These are phyloP conservation scores for Dysmachus trigonus DNA, from an alignment of 2,888 invertebrate species.

Conservation along the genomic window DNA sequence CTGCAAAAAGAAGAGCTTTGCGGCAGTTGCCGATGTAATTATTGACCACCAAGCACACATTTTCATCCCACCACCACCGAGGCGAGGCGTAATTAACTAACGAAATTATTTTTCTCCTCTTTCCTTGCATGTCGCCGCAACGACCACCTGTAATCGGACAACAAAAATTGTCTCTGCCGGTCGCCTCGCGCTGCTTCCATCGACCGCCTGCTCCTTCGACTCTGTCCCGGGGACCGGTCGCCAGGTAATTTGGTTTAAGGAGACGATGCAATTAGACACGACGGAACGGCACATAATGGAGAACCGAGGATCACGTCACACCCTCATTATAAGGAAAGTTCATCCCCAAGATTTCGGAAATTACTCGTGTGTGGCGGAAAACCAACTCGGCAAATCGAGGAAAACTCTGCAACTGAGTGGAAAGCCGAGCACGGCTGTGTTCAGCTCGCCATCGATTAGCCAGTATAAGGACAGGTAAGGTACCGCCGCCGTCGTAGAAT, in stretches of 20 bases:
- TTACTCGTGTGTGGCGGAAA: conserved; percentile 76
- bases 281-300: conserved; percentile 75
- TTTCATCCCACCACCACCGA: neutral
- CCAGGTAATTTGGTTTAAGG: conserved; percentile 75
- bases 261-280: conserved; percentile 74
- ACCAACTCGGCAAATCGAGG: conserved; percentile 72
- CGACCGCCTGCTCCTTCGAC: neutral
- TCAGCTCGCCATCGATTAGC: conserved; percentile 71
- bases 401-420: conserved; percentile 75
- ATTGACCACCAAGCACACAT: neutral
- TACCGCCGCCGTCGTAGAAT: neutral
- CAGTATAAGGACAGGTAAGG: conserved; percentile 66
- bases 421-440: conserved; percentile 72
- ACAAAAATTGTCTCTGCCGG: conserved; percentile 6
- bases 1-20: neutral
- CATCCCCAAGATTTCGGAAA: conserved; percentile 75
- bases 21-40: conserved; percentile 15
- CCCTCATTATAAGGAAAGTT: conserved; percentile 74
- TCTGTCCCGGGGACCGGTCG: neutral
- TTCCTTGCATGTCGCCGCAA: neutral
- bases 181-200: neutral
- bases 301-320: conserved; percentile 73
- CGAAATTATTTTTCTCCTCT: conserved; percentile 26
- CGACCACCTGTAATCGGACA: conserved; percentile 35
- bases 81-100: conserved; percentile 22